phyloP scores from a whole-genome alignment of 2,113 vertebrate species.

The Sus scrofa region T2T-Sscrofa CM000812.6:278106501-278107000 shows the following conservation, averaged over 20 bases:
- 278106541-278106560: constrained; percentile 30
- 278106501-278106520: constrained; percentile 55
- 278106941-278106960: constrained; percentile 54
- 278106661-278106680: constrained; percentile 48
- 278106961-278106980: constrained; percentile 60
- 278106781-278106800: constrained; percentile 99
- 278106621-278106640: constrained; percentile 30
- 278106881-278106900: constrained; percentile 97
- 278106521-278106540: constrained; percentile 29
- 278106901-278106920: constrained; percentile 74
- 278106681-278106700: constrained; percentile 39
- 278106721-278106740: constrained; percentile 21
- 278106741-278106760: constrained; percentile 47
- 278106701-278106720: constrained; percentile 50
- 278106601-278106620: constrained; percentile 46
- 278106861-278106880: constrained; percentile 99
- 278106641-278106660: constrained; percentile 61
- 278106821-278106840: constrained; percentile 98
- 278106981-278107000: constrained; percentile 2
- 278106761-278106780: constrained; percentile 84
- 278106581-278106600: constrained; percentile 44
- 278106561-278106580: constrained; percentile 45
- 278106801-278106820: constrained; percentile 97
- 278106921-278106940: constrained; percentile 67
- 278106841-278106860: constrained; percentile 99